Conservation (phyloP, 1,140 invertebrate species). For the Meloidogyne chitwoodi region DNA sequence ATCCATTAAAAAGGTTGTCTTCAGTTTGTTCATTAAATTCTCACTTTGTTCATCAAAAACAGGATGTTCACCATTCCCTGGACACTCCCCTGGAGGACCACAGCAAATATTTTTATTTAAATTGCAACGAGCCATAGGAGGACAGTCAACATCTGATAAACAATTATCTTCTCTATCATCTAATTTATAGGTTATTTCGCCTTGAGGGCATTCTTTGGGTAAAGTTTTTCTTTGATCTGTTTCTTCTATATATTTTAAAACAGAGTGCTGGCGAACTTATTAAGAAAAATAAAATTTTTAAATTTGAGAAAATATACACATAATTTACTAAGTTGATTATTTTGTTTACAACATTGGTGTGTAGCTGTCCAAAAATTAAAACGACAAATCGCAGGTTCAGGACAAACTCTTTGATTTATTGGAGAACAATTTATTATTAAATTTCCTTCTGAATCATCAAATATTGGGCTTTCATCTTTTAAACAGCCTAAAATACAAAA, state of each 20-base stretch:
- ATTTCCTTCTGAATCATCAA: constrained; percentile 14
- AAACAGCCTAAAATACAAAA: constrained; percentile 36
- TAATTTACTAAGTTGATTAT: neutral
- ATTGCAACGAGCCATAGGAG: constrained; percentile 28
- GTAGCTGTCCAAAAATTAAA: constrained; percentile 50
- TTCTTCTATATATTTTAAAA: neutral
- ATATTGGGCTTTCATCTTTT: constrained; percentile 18
- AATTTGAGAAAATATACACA: neutral
- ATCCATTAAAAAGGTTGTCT: neutral
- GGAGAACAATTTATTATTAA: constrained; percentile 31
- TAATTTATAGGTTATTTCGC: constrained; percentile 34
- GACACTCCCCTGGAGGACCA: constrained; percentile 40
- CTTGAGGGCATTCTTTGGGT: constrained; percentile 34
- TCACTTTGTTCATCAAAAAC: constrained; percentile 37
- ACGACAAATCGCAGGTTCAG: constrained; percentile 28
- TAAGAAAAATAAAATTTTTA: neutral
- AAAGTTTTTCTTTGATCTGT: neutral
- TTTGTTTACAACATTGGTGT: constrained; percentile 38
- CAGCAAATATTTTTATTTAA: constrained; percentile 31
- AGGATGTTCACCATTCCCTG: constrained; percentile 21
- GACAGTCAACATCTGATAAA: constrained; percentile 30
- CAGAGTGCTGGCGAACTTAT: neutral
- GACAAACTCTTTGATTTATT: constrained; percentile 18
- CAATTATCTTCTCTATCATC: constrained; percentile 22
- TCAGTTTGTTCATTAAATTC: neutral